A percentile compares a stretch with the other conserved stretches of the same genome.
Conservation (phyloP, 2,113 vertebrate species). For the Hyperoodon ampullatus region DNA sequence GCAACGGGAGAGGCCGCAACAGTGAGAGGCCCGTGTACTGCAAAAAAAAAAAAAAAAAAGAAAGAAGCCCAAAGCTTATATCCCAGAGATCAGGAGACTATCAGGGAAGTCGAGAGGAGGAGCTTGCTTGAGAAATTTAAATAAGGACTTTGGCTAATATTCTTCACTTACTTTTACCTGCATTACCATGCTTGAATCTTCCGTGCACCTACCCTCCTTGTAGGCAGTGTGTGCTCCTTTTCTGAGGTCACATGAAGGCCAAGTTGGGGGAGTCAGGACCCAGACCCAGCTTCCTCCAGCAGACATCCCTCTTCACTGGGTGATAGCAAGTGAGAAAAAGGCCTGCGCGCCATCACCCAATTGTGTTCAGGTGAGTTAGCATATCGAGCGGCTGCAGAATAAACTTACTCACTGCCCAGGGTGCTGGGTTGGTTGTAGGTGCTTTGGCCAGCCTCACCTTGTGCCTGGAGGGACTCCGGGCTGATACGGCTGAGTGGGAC, state of each 20-base stretch:
- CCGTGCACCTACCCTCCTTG: neutral
- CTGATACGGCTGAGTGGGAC: accelerated
- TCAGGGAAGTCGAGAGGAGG: neutral
- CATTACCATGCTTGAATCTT: neutral
- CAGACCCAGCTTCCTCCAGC: neutral
- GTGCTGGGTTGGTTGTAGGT: neutral
- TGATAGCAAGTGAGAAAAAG: neutral
- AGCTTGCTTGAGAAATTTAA: neutral
- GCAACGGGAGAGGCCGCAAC: too few species aligned
- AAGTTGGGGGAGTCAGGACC: neutral
- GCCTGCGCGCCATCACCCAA: accelerated
- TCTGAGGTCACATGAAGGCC: neutral
- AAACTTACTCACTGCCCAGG: accelerated
- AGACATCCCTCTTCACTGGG: neutral
- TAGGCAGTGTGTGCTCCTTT: neutral
- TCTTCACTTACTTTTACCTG: neutral
- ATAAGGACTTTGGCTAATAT: neutral
- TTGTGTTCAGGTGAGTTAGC: neutral
- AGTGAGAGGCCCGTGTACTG: too few species aligned
- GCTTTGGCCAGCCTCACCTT: neutral
- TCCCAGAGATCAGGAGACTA: neutral
- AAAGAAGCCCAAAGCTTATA: neutral
- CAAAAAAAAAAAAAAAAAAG: too few species aligned
- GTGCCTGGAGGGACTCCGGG: neutral
- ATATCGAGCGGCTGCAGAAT: accelerated